These are phyloP conservation scores for Tetragonisca angustula DNA, from an alignment of 2,888 invertebrate genomes.

Conservation along the genomic window DNA sequence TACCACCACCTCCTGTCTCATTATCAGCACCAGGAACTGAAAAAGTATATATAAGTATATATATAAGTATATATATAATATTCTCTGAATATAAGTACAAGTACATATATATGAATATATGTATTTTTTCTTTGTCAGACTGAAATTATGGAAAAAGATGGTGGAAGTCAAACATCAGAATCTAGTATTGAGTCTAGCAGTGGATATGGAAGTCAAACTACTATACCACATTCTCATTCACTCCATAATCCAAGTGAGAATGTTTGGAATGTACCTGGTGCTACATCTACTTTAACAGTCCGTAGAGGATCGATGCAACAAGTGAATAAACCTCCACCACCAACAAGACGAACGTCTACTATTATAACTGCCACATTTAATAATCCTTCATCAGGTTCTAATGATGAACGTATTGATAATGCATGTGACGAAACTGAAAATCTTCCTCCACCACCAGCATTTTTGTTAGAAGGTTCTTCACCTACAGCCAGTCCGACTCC, in stretches of 20 bases:
- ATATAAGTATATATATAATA: not conserved
- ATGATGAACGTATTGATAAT: slow-evolving; percentile 69
- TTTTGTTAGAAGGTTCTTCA: slow-evolving; percentile 87
- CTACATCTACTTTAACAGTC: slow-evolving; percentile 81
- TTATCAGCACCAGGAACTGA: slow-evolving; percentile 65
- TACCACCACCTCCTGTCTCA: slow-evolving; percentile 82
- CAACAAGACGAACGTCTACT: slow-evolving; percentile 92
- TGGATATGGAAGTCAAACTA: slow-evolving; percentile 91
- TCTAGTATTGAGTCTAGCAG: slow-evolving; percentile 91
- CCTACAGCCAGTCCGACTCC: slow-evolving; percentile 80
- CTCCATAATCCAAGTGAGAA: slow-evolving; percentile 78
- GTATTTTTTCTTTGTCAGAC: slow-evolving; percentile 68
- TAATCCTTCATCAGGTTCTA: slow-evolving; percentile 51
- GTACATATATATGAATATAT: not conserved
- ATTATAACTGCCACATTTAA: slow-evolving; percentile 81
- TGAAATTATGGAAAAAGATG: slow-evolving; percentile 82
- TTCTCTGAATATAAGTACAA: not conserved
- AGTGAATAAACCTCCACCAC: slow-evolving; percentile 91
- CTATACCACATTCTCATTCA: slow-evolving; percentile 85
- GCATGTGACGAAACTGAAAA: slow-evolving; percentile 85
- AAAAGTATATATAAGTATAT: slow-evolving; percentile 58
- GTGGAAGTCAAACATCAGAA: slow-evolving; percentile 85
- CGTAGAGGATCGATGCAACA: slow-evolving; percentile 87
- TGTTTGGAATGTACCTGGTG: slow-evolving; percentile 74
- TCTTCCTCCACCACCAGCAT: slow-evolving; percentile 92